Evolutionary conservation across 2,888 invertebrate species (phyloP).

Genomic region (Sinelater perroti): DNA sequence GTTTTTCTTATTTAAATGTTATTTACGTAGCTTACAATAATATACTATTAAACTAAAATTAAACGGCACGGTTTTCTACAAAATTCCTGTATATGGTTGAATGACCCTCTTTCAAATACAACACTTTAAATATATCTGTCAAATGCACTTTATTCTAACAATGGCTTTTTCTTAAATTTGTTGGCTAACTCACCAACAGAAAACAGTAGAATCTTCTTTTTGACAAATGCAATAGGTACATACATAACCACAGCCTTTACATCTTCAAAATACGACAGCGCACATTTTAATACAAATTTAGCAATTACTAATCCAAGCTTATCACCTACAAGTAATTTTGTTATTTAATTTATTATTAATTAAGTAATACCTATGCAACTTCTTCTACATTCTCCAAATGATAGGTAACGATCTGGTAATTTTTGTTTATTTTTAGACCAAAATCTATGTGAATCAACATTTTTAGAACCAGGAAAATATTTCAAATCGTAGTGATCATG

Average conservation of each 20-base stretch:
- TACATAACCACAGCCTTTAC: conserved; percentile 25
- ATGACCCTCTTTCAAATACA: too few relatives aligned
- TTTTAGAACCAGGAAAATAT: conserved; percentile 56
- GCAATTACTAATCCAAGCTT: conserved; percentile 38
- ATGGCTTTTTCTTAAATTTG: too few relatives aligned
- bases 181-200: too few relatives aligned
- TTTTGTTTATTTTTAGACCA: conserved; percentile 42
- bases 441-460: conserved; percentile 59
- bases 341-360: not conserved
- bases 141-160: too few relatives aligned
- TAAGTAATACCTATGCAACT: conserved; percentile 33
- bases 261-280: conserved; percentile 36
- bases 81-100: too few relatives aligned
- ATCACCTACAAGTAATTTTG: conserved; percentile 28
- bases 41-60: too few relatives aligned
- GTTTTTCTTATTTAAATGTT: too few relatives aligned
- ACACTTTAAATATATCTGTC: too few relatives aligned
- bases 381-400: conserved; percentile 32
- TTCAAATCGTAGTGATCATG: conserved; percentile 55
- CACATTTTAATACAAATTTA: conserved; percentile 36
- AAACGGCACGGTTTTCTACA: too few relatives aligned
- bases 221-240: conserved; percentile 21
- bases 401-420: conserved; percentile 7
- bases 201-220: too few relatives aligned
- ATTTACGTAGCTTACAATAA: too few relatives aligned